These are phyloP conservation scores for Colossoma macropomum DNA, from an alignment of 2,113 vertebrate genomes.

Conservation along the genomic window DNA sequence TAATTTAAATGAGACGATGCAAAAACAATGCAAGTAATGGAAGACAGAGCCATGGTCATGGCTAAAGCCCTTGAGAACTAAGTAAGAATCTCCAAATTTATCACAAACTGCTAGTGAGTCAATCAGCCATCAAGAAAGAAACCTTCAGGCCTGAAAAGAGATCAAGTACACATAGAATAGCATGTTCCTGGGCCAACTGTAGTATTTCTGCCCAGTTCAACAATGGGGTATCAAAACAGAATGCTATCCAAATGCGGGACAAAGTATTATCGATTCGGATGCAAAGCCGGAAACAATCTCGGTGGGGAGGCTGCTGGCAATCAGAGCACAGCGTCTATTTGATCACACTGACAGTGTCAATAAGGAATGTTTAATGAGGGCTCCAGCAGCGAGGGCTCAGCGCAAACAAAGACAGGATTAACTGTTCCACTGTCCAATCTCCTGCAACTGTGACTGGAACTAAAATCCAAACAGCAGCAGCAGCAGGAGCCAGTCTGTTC, in stretches of 20 bases:
- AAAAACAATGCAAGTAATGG: background rate
- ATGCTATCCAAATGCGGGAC: slow-evolving; percentile 27
- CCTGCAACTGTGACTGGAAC: slow-evolving; percentile 60
- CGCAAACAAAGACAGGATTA: slow-evolving; percentile 69
- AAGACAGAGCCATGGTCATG: background rate
- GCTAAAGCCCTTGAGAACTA: background rate
- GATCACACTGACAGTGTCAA: slow-evolving; percentile 61
- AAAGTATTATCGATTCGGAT: slow-evolving; percentile 46
- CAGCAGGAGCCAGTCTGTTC: background rate
- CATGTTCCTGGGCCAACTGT: background rate
- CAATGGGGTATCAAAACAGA: slow-evolving; percentile 6
- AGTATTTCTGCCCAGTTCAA: background rate
- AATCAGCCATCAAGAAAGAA: background rate
- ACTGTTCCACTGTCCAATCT: slow-evolving; percentile 58
- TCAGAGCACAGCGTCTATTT: slow-evolving; percentile 52
- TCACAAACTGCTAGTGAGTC: background rate
- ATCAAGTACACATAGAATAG: background rate
- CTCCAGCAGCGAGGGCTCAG: slow-evolving; percentile 48
- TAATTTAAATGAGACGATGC: background rate
- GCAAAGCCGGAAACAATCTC: slow-evolving; percentile 38
- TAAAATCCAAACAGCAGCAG: slow-evolving; percentile 57
- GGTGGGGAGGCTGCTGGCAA: slow-evolving; percentile 36
- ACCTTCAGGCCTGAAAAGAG: background rate
- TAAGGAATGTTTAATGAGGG: slow-evolving; percentile 58
- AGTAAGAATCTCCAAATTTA: background rate